Evolutionary conservation across 2,888 invertebrate genomes (phyloP), one percentile per base, ranked within the genome.

Genomic region (Tipula unca): DNA sequence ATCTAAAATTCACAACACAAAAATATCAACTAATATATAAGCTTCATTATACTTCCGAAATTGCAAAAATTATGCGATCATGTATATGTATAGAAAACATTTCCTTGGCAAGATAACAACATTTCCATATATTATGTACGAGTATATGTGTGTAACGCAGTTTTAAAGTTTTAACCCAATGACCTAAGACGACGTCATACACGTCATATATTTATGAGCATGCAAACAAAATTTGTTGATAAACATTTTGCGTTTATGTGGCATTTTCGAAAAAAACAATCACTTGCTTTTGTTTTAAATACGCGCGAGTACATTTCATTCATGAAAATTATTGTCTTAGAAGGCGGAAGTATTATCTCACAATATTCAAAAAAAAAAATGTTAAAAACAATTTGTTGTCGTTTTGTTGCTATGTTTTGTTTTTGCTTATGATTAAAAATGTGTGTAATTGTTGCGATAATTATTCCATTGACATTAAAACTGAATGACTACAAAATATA

Each of bases 321-420:
- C 69, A 69, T 69, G 69, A 69, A 69, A 69, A 69, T 69, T 69
- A 10, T 69, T n/a, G n/a, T n/a, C 8, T 25, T 69, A 69, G 20
- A 69, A 69, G 69, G 25, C 69, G 69, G 69, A 69, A 69, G 69
- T 69, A 69, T 69, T 69, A 69, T 69, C 69, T 69, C 69, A 69
- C 69, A 69, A 69, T 25, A 48, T 10, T 10, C 2, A 32, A 36
- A 36, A 8, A 36, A 36, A 36, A 36, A 36, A 25, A 69, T 69
- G 17, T 32, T 32, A 69, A 54, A 69, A 69, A 69, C 25, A 69
- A 5, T 69, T 25, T 25, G 69, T 69, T 69, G 69, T 69, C 69
- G 69, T 69, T 69, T 69, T 69, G 69, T 25, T 69, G 69, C 25
- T 69, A n/a, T n/a, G 69, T 25, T 25, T 5, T 48, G 17, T 20